Base-by-base conservation (phyloP, 2,888 invertebrate species). In the Drosophila leonis region DNA sequence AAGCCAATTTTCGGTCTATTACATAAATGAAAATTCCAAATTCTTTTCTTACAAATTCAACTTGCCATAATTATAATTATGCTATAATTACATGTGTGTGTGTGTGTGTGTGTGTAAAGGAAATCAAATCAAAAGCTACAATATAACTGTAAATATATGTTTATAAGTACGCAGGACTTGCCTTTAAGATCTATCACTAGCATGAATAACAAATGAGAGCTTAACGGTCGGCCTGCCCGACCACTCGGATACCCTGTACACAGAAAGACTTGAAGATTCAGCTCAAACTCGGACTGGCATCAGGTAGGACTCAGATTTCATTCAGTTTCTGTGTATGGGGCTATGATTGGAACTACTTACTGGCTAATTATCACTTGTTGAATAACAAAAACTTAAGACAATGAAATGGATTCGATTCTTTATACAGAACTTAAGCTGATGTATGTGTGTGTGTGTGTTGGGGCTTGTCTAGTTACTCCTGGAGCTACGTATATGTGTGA, bases 151-250 rank as follows among this genome's bases (percentile, higher is more conserved):
- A 75, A 49, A 39, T 48, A 52, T 59, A 56, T 62, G 8, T 35
- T n/a, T 41, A 42, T 54, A 59, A 29, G 31, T 67, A 73, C 49
- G 67, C 39, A 72, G 48, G 52, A 24, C 65, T 57, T 46, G 13
- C 31, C 24, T 65, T 88, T 73, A 85, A 90, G 81, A 73, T 80
- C 86, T 84, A 84, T 84, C 84, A 84, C 84, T 89, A 90, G 84
- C 84, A 84, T 82, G 78, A 80, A 75, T 80, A 85, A 89, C 78
- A 82, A 84, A 87, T 81, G 72, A 70, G 76, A 67, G 49, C 52
- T 54, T 42, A 46, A 72, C 37, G 56, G 62, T 77, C 80, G 76
- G 33, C 15, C 18, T 44, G 63, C 18, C 77, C 77, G 80, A 77
- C 63, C 48, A 33, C 10, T 0, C 10, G 7, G 27, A 59, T 64